Percentiles rank a stretch among this genome's conserved stretches.
Conservation (phyloP, 2,888 invertebrate genomes). For the Adineta ricciae region DNA sequence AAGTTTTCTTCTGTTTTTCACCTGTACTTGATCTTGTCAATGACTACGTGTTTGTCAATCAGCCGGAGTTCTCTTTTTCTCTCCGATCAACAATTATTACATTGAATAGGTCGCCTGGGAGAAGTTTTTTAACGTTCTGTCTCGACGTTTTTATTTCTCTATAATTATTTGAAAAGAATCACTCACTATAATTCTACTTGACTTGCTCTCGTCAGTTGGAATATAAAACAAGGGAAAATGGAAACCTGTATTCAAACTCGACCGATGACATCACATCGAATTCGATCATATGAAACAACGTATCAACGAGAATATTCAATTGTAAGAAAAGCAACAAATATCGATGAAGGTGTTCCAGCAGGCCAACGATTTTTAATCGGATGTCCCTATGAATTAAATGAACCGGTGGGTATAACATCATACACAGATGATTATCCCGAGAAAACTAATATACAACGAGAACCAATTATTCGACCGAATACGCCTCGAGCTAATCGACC, state of each 20-base stretch:
- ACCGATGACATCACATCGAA: neutral
- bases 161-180: neutral
- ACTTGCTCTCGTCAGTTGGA: neutral
- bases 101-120: neutral
- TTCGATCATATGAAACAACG: neutral
- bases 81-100: neutral
- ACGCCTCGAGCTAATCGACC: neutral
- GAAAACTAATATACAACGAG: neutral
- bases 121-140: slow-evolving; percentile 3
- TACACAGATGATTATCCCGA: neutral
- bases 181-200: neutral
- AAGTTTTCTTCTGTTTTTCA: neutral
- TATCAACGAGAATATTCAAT: neutral
- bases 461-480: neutral
- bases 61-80: neutral
- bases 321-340: neutral
- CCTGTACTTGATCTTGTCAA: neutral
- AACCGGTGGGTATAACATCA: neutral
- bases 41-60: neutral
- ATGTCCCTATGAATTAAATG: neutral
- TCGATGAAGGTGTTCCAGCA: neutral
- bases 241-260: neutral
- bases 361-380: neutral
- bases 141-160: neutral
- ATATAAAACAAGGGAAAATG: neutral